Evolutionary conservation across 2,888 invertebrate genomes (phyloP), one percentile per base, ranked within the genome.

Genomic region (Drosophila paucipuncta): DNA sequence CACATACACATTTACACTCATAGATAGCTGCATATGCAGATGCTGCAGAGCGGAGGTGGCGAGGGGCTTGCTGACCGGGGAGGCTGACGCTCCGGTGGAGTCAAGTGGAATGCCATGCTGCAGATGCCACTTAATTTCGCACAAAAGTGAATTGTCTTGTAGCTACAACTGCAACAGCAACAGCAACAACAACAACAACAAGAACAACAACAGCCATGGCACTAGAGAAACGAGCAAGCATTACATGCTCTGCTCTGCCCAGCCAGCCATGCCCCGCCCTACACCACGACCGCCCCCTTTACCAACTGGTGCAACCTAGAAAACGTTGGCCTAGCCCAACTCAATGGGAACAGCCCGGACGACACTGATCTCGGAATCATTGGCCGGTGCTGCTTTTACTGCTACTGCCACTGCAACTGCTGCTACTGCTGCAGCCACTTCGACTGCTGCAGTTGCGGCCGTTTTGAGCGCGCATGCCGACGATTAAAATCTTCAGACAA

Each of bases 401-500:
- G 33, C 31, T 43, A 61, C 35, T 58, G 68, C n/a, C 52, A 57
- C 11, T 55, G 60, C 47, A 41, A 69, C 52, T 58, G 68, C 60
- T 52, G 49, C 39, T 60, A 54, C 35, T 69, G 67, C 59, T 69
- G 69, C 66, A 65, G 54, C 49, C 49, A 49, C 18, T 67, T 61
- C 33, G 33, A 60, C 28, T 50, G 64, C 31, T 33, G 81, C 54
- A 33, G 65, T 80, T 81, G 79, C 84, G 79, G 75, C 76, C 74
- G 79, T 78, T 84, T 89, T 80, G 81, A 80, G 85, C 82, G 74
- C 82, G 75, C 84, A 83, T 86, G 85, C 81, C 83, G 79, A 79
- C 89, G 92, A 92, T 92, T 91, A 89, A 90, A 91, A 92, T 92
- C 92, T 92, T 82, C 92, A 92, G 92, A 92, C 91, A 91, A 90